Evolutionary conservation across 2,888 invertebrate species (phyloP).

Genomic region (Dromius quadrimaculatus): DNA sequence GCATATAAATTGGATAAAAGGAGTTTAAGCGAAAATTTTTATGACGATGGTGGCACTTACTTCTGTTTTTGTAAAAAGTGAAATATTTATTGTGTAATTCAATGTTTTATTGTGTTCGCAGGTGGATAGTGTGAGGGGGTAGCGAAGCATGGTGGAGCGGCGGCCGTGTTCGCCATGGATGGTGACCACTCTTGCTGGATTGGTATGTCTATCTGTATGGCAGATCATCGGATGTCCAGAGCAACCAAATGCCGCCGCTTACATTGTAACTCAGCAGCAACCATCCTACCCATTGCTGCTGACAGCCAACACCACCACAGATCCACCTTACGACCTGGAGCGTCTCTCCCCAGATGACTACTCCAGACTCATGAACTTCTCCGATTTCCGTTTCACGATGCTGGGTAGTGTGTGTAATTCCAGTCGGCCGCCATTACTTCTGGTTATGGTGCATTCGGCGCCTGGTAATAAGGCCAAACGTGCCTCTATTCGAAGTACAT

Average conservation of each 20-base stretch:
- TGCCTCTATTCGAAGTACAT: slow-evolving; percentile 78
- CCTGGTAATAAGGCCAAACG: slow-evolving; percentile 76
- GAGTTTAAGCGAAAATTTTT: no score
- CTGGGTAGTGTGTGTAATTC: slow-evolving; percentile 66
- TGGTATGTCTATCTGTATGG: slow-evolving; percentile 56
- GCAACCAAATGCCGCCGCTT: slow-evolving; percentile 39
- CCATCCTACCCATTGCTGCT: slow-evolving; percentile 35
- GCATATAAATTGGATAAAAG: no score
- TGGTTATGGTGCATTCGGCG: slow-evolving; percentile 78
- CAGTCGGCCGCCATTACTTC: slow-evolving; percentile 67
- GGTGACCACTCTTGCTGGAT: slow-evolving; percentile 53
- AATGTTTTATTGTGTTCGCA: background rate
- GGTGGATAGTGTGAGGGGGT: slow-evolving; percentile 20
- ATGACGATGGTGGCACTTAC: no score
- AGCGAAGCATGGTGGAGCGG: slow-evolving; percentile 51
- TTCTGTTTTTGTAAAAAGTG: no score
- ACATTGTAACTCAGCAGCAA: slow-evolving; percentile 17
- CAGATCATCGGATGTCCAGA: slow-evolving; percentile 56
- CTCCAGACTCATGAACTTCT: slow-evolving; percentile 70
- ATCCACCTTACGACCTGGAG: slow-evolving; percentile 30
- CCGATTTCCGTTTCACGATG: slow-evolving; percentile 73
- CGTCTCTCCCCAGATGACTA: slow-evolving; percentile 57
- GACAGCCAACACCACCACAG: slow-evolving; percentile 19
- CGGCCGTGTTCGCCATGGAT: slow-evolving; percentile 54
- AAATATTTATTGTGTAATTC: no score